A percentile compares a stretch with the other conserved stretches of the same genome.
Evolutionary conservation across 2,888 invertebrate species (phyloP).

Genomic region (Neoaliturus tenellus): DNA sequence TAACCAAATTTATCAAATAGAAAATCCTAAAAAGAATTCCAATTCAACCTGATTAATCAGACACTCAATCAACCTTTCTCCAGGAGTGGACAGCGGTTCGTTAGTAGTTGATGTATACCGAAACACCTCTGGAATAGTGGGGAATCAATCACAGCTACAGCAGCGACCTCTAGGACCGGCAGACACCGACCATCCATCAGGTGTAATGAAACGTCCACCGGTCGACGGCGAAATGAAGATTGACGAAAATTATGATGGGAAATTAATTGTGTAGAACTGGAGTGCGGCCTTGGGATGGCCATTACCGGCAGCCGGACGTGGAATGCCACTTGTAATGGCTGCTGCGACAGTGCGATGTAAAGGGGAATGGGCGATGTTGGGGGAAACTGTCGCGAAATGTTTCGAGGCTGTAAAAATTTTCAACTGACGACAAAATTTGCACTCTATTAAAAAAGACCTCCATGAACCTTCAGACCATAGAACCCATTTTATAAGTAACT

Average conservation of each 20-base stretch:
- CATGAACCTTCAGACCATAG: too few species aligned
- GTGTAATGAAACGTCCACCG: conserved; percentile 28
- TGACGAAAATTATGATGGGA: conserved; percentile 50
- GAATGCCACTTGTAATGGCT: neutral
- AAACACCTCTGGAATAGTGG: conserved; percentile 16
- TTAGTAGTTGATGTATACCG: neutral
- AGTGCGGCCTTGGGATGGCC: conserved; percentile 45
- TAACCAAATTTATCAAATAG: too few species aligned
- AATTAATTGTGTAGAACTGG: conserved; percentile 46
- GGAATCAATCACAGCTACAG: conserved; percentile 33
- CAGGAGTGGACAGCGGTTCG: neutral
- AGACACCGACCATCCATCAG: neutral
- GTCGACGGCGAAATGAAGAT: conserved; percentile 49
- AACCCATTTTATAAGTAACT: too few species aligned
- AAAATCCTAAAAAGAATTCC: too few species aligned
- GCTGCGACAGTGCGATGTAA: neutral
- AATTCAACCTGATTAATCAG: too few species aligned
- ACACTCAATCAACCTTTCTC: neutral
- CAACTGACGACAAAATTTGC: too few species aligned
- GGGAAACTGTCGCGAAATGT: too few species aligned
- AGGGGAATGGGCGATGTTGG: neutral
- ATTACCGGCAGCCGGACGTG: neutral
- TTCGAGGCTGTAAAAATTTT: too few species aligned
- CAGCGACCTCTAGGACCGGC: neutral
- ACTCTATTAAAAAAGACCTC: too few species aligned